Evolutionary conservation across 2,113 vertebrate genomes (phyloP).

Genomic region (Gavia stellata): DNA sequence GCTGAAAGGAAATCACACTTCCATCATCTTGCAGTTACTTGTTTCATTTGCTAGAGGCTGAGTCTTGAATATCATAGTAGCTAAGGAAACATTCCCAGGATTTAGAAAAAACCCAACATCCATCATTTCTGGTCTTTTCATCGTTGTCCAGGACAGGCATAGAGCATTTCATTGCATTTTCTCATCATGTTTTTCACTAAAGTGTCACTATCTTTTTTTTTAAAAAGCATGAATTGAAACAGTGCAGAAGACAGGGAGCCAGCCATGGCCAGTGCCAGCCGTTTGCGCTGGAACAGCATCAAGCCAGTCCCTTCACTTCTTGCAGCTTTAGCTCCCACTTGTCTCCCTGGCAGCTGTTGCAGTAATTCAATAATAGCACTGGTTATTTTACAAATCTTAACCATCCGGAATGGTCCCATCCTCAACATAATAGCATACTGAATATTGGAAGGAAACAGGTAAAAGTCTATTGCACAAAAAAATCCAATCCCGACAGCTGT

Average conservation of each 20-base stretch:
- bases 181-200: not conserved
- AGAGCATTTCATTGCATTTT: not conserved
- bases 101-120: not conserved
- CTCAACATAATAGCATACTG: not conserved
- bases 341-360: not conserved
- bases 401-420: not conserved
- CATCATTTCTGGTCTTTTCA: not conserved
- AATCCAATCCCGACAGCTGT: not conserved
- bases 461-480: not conserved
- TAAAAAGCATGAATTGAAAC: not conserved
- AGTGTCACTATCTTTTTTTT: not conserved
- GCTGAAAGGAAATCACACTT: not conserved
- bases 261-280: not conserved
- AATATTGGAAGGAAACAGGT: not conserved
- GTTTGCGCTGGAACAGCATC: not conserved
- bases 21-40: not conserved
- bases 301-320: not conserved
- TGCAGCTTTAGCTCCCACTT: not conserved
- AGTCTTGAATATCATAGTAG: not conserved
- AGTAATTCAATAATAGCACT: not conserved
- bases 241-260: not conserved
- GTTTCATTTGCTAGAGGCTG: not conserved
- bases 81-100: not conserved
- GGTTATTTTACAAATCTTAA: not conserved
- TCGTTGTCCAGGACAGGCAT: not conserved